These are phyloP conservation scores for Tragelaphus eurycerus DNA, from an alignment of 2,797 vertebrate species.

Conservation along the genomic window DNA sequence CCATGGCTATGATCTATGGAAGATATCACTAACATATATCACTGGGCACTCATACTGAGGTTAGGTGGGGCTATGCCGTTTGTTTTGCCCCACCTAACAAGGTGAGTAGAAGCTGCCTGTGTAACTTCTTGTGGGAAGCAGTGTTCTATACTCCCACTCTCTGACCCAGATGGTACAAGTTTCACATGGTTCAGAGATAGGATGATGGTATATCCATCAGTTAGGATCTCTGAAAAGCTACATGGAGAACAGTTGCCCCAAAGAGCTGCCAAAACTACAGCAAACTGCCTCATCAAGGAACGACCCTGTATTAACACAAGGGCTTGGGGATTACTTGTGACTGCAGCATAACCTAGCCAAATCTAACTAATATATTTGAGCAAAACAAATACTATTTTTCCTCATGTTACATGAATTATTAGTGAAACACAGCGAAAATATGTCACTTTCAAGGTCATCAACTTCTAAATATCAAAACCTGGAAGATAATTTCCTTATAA, in stretches of 20 bases:
- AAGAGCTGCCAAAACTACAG: background rate
- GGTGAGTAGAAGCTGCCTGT: background rate
- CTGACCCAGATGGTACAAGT: no score
- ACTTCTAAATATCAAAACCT: background rate
- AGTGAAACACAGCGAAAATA: background rate
- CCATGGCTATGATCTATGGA: background rate
- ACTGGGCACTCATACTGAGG: background rate
- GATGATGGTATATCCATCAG: background rate
- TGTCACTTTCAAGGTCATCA: background rate
- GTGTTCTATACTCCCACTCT: background rate
- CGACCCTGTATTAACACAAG: background rate
- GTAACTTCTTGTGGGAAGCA: background rate
- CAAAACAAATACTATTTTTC: background rate
- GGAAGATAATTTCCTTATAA: background rate
- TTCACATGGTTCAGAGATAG: background rate
- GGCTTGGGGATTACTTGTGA: background rate
- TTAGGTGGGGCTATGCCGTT: background rate
- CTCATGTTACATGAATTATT: background rate
- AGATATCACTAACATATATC: background rate
- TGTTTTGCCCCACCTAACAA: background rate
- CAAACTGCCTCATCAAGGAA: background rate
- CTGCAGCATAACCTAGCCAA: background rate
- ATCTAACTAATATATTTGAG: background rate
- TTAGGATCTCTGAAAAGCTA: background rate
- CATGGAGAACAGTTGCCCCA: background rate